These are phyloP conservation scores for Eugnorisma glareosa DNA, from an alignment of 2,888 invertebrate genomes.

Conservation along the genomic window DNA sequence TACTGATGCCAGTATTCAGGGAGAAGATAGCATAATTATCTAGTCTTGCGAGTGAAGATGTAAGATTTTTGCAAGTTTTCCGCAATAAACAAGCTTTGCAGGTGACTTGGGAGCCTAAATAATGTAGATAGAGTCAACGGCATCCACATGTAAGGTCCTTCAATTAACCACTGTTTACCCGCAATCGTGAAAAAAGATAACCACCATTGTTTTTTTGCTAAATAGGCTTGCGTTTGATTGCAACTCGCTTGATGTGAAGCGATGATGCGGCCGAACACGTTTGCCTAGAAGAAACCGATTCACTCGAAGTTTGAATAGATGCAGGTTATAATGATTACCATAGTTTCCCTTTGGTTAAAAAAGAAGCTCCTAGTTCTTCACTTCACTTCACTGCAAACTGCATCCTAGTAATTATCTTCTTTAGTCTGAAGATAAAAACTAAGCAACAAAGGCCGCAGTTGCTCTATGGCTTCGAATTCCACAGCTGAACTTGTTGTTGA, in stretches of 20 bases:
- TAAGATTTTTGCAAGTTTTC: background rate
- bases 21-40: conserved; percentile 8
- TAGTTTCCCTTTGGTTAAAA: background rate
- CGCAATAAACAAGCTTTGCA: conserved; percentile 26
- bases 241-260: too few relatives aligned
- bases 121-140: background rate
- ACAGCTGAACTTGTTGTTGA: background rate
- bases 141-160: background rate
- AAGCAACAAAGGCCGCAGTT: background rate
- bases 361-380: background rate
- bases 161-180: background rate
- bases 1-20: conserved; percentile 29
- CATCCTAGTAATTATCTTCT: background rate
- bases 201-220: background rate
- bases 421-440: background rate
- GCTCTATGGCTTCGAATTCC: background rate
- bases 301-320: too few relatives aligned
- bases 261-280: too few relatives aligned
- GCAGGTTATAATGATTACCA: too few relatives aligned
- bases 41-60: conserved; percentile 4
- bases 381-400: background rate
- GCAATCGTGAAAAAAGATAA: background rate
- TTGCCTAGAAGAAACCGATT: too few relatives aligned
- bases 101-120: conserved; percentile 1
- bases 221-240: too few relatives aligned